A percentile compares a stretch with the other conserved stretches of the same genome.
These are phyloP conservation scores for Cylloceria caligata DNA, from an alignment of 2,888 invertebrate species.

Conservation along the genomic window DNA sequence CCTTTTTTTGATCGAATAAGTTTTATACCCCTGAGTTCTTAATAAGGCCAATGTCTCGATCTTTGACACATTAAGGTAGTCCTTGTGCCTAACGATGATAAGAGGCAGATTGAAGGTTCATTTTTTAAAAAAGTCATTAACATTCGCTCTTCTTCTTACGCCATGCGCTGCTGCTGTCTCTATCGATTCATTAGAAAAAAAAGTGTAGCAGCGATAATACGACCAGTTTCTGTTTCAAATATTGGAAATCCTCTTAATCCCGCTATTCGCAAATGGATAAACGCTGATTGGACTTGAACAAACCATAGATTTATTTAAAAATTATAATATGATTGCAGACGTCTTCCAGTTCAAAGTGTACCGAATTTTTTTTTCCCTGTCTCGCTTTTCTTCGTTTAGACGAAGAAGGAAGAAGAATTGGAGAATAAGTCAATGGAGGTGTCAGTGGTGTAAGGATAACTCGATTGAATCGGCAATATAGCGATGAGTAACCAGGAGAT, in stretches of 20 bases:
- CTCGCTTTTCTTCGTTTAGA: conserved; percentile 13
- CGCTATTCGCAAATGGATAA: conserved; percentile 10
- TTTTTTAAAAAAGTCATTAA: not conserved
- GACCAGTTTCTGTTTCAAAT: conserved; percentile 36
- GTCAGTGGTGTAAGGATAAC: conserved; percentile 15
- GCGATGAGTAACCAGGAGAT: conserved; percentile 34
- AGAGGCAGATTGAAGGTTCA: not conserved
- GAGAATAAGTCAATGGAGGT: conserved; percentile 38
- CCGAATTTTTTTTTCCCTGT: conserved; percentile 13
- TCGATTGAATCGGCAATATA: conserved; percentile 7
- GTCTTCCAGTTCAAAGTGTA: conserved; percentile 25
- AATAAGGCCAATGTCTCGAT: conserved; percentile 7
- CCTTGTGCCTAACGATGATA: not conserved
- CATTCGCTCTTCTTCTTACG: not conserved
- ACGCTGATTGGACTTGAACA: conserved; percentile 61
- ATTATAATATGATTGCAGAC: conserved; percentile 73
- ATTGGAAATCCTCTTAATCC: conserved; percentile 50
- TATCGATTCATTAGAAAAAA: not conserved
- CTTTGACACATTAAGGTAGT: not conserved
- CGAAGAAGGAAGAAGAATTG: conserved; percentile 7
- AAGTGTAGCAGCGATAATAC: conserved; percentile 20
- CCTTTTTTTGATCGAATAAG: conserved; percentile 11
- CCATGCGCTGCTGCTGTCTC: not conserved
- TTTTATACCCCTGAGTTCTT: not conserved
- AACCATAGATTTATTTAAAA: conserved; percentile 68